These are phyloP conservation scores for Hydrocynus forskahlii DNA, from an alignment of 2,797 vertebrate genomes.

Conservation along the genomic window DNA sequence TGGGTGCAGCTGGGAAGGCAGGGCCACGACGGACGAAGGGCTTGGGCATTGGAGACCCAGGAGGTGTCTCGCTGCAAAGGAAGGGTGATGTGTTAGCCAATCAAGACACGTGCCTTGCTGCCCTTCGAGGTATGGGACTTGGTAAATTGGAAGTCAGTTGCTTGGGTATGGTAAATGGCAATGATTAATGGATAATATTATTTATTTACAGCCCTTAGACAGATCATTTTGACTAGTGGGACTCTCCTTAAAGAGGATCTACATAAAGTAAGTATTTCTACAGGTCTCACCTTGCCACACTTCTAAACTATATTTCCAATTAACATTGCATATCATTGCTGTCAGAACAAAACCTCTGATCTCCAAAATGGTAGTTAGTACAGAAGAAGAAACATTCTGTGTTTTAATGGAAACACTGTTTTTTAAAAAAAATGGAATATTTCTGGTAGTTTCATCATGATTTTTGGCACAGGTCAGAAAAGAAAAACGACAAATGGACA, in stretches of 20 bases:
- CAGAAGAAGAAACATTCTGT: too few species aligned
- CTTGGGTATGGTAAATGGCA: background rate
- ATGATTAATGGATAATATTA: conserved; percentile 1
- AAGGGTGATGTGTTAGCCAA: conserved; percentile 86
- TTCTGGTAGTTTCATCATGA: too few species aligned
- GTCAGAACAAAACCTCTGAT: too few species aligned
- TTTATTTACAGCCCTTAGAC: conserved; percentile 76
- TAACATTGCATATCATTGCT: too few species aligned
- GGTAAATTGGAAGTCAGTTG: background rate
- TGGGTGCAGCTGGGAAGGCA: conserved; percentile 76
- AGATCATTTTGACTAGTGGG: conserved; percentile 81
- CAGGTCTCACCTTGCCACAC: background rate
- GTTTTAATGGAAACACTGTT: too few species aligned
- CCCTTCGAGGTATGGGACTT: conserved; percentile 77
- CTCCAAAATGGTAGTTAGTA: too few species aligned
- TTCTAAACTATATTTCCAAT: background rate
- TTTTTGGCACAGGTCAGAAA: too few species aligned
- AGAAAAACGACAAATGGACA: too few species aligned
- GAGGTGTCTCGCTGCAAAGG: conserved; percentile 68
- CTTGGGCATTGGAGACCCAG: conserved; percentile 68
- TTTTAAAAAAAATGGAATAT: too few species aligned
- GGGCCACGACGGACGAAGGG: conserved; percentile 76
- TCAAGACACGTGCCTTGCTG: conserved; percentile 80
- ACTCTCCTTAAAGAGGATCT: conserved; percentile 86
- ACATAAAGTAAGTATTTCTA: conserved; percentile 80